Percentiles rank a stretch among this genome's conserved stretches.
These are phyloP conservation scores for Drosophila bunnanda DNA, from an alignment of 2,888 invertebrate genomes.

Conservation along the genomic window DNA sequence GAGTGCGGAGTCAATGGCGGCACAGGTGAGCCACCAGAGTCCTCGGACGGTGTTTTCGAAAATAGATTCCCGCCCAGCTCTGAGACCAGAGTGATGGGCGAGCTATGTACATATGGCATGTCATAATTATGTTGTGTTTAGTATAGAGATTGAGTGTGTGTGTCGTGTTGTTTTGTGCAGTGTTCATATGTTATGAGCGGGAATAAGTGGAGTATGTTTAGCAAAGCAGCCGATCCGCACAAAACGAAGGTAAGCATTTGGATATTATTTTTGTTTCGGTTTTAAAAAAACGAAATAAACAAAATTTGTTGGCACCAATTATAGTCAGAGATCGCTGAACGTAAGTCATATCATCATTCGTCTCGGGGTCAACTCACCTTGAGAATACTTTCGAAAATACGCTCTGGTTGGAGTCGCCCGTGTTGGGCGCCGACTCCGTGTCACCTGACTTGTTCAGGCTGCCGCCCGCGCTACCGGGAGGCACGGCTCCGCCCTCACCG, in stretches of 20 bases:
- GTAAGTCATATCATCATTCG: not conserved
- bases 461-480: slow-evolving; percentile 81
- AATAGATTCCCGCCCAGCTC: slow-evolving; percentile 98
- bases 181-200: slow-evolving; percentile 49
- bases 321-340: slow-evolving; percentile 46
- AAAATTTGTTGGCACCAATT: slow-evolving; percentile 67
- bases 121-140: slow-evolving; percentile 10
- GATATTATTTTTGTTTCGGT: slow-evolving; percentile 34
- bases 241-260: slow-evolving; percentile 74
- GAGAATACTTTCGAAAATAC: slow-evolving; percentile 96
- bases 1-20: slow-evolving; percentile 88
- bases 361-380: slow-evolving; percentile 87
- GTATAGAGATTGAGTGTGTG: slow-evolving; percentile 11
- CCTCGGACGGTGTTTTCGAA: slow-evolving; percentile 96
- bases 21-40: slow-evolving; percentile 89
- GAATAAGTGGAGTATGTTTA: slow-evolving; percentile 56
- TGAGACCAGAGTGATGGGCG: slow-evolving; percentile 96
- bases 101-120: slow-evolving; percentile 86
- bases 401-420: slow-evolving; percentile 87
- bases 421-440: slow-evolving; percentile 84
- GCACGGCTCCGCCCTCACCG: slow-evolving; percentile 88
- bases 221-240: slow-evolving; percentile 79
- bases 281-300: slow-evolving; percentile 67
- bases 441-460: slow-evolving; percentile 83
- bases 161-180: slow-evolving; percentile 36